Evolutionary conservation across 2,797 vertebrate species (phyloP), one percentile per base, ranked within the genome.

Genomic region (Gadopsis bispinosus): DNA sequence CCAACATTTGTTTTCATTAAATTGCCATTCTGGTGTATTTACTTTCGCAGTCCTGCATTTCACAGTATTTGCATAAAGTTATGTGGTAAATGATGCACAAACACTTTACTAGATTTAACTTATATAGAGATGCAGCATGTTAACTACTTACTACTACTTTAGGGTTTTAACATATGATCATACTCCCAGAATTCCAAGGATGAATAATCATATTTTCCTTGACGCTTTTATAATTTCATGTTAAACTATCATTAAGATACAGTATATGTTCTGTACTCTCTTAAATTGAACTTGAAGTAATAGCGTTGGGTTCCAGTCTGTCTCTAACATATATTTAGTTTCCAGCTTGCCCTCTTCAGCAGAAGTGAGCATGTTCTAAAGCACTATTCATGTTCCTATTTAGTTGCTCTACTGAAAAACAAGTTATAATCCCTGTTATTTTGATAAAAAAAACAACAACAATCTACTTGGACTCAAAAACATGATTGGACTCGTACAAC

Each of bases 1-100:
- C 81, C 65, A 84, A 88, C 85, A 90, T 94, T 90, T 89, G 86
- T 91, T 93, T 92, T 91, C 89, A 92, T 92, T 92, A 92, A 91
- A 91, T 88, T 90, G 80, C 81, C 85, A 88, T 90, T 85, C 72
- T 77, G 63, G 43, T 59, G 35, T 85, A 87, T 93, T 92, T 89
- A 85, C 83, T 69, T 88, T 77, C 60, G 31, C 81, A 85, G 91
- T 87, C 89, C 80, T 84, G 86, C 87, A 87, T 89, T 88, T 85
- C 84, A 87, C 86, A 85, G 83, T 83, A 82, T 87, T 84, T 90
- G 90, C 77, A 77, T 88, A 74, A 74, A 88, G 90, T 89, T 83
- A 90, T 61, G 87, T 66, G 79, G 75, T 86, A 90, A 91, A 92
- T 93, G 88, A 88, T 81, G 87, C 90, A 82, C 72, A 83, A 26